Conservation (phyloP, 2,888 invertebrate genomes). For the Chrysomela aeneicollis region DNA sequence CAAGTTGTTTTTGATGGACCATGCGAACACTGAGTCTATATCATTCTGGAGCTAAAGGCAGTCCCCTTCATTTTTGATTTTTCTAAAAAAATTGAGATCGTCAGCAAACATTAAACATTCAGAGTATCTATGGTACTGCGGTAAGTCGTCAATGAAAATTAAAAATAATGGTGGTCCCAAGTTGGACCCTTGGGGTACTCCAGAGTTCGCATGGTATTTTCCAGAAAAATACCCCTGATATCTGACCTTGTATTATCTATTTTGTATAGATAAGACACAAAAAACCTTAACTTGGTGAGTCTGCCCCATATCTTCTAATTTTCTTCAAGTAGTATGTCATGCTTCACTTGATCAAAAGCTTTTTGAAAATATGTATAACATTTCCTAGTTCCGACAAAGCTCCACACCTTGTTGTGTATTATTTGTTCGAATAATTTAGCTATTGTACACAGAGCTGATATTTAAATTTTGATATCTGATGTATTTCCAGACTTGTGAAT, state of each 20-base stretch:
- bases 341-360: neutral
- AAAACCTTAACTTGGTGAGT: neutral
- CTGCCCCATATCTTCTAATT: neutral
- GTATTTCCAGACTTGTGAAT: neutral
- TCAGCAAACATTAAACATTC: constrained; percentile 1
- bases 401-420: neutral
- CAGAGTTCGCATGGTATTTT: too few species aligned
- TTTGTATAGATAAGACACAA: neutral
- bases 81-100: neutral
- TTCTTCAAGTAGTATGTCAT: too few species aligned
- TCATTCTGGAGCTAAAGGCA: neutral
- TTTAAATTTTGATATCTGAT: too few species aligned
- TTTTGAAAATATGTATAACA: too few species aligned
- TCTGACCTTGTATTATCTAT: too few species aligned
- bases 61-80: neutral
- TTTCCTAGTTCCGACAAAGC: constrained; percentile 4
- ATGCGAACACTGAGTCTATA: neutral
- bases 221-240: constrained; percentile 6
- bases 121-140: neutral
- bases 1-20: too few species aligned
- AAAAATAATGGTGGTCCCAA: too few species aligned
- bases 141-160: too few species aligned
- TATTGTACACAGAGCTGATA: too few species aligned
- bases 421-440: constrained; percentile 6
- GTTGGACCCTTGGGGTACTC: too few species aligned